phyloP scores from a whole-genome alignment of 2,113 vertebrate species.

The Saguinus imperator region DNA sequence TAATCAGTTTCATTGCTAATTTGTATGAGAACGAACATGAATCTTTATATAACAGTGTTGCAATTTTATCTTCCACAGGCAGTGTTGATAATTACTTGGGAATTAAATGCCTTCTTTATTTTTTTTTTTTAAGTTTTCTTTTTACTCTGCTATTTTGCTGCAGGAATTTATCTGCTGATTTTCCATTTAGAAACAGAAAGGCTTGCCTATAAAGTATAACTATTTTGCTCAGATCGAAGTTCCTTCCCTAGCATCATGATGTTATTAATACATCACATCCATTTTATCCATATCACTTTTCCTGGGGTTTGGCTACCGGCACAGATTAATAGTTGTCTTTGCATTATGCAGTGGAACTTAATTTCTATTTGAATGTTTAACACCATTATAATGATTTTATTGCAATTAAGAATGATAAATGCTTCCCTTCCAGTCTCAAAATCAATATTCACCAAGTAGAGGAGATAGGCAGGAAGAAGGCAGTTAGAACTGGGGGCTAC shows the following conservation, averaged over 20 bases:
- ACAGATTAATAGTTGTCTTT: conserved; percentile 82
- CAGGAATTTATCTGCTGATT: conserved; percentile 54
- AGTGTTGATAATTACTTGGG: conserved; percentile 65
- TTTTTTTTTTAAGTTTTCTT: conserved; percentile 47
- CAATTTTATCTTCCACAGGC: conserved; percentile 52
- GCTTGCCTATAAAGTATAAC: conserved; percentile 35
- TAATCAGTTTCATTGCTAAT: conserved; percentile 31
- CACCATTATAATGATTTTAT: conserved; percentile 81
- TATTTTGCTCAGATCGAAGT: conserved; percentile 59
- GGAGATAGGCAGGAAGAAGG: conserved; percentile 32
- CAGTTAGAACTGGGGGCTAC: background rate
- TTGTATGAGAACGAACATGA: conserved; percentile 39
- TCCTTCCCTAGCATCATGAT: conserved; percentile 68
- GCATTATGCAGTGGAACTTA: conserved; percentile 77
- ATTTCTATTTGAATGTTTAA: conserved; percentile 85
- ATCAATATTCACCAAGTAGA: conserved; percentile 83
- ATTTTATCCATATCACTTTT: conserved; percentile 76
- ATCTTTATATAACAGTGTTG: conserved; percentile 26
- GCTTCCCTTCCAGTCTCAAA: conserved; percentile 80
- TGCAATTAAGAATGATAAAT: conserved; percentile 87
- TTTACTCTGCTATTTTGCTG: conserved; percentile 65
- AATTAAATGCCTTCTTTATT: conserved; percentile 49
- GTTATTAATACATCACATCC: conserved; percentile 73
- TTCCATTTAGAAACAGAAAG: conserved; percentile 55
- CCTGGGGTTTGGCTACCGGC: conserved; percentile 73